Percentiles rank a stretch among this genome's conserved stretches.
Conservation (phyloP, 2,888 invertebrate species). For the Trachelus stipa region DNA sequence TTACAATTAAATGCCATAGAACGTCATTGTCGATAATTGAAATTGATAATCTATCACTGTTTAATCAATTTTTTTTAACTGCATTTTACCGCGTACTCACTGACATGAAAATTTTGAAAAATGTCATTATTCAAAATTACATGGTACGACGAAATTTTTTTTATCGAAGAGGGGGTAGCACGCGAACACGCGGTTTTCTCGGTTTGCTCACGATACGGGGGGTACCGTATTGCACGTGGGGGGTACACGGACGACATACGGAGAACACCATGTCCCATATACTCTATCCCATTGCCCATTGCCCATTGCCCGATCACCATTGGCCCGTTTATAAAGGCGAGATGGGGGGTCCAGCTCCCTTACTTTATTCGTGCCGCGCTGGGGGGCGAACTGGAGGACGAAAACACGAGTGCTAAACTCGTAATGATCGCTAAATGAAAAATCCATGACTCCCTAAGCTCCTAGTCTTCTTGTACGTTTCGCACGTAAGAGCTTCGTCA, state of each 20-base stretch:
- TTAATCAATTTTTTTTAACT: background rate
- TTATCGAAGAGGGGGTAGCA: background rate
- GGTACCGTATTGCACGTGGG: slow-evolving; percentile 53
- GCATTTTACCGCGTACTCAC: background rate
- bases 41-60: background rate
- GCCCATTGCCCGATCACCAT: slow-evolving; percentile 46
- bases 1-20: too few relatives aligned
- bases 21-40: background rate
- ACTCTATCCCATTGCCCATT: slow-evolving; percentile 45
- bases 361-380: slow-evolving; percentile 48
- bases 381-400: slow-evolving; percentile 50
- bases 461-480: background rate
- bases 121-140: background rate
- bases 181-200: slow-evolving; percentile 36
- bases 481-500: background rate
- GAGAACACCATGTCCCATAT: slow-evolving; percentile 55
- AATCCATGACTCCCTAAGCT: slow-evolving; percentile 13
- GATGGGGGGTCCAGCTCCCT: slow-evolving; percentile 61
- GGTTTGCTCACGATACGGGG: slow-evolving; percentile 45
- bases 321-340: slow-evolving; percentile 60
- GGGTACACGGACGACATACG: slow-evolving; percentile 59
- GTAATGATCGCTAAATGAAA: slow-evolving; percentile 58
- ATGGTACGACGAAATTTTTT: background rate
- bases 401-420: slow-evolving; percentile 61
- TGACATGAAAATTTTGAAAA: background rate